Base-by-base conservation (phyloP, 2,888 invertebrate genomes). In the Nebria salina region DNA sequence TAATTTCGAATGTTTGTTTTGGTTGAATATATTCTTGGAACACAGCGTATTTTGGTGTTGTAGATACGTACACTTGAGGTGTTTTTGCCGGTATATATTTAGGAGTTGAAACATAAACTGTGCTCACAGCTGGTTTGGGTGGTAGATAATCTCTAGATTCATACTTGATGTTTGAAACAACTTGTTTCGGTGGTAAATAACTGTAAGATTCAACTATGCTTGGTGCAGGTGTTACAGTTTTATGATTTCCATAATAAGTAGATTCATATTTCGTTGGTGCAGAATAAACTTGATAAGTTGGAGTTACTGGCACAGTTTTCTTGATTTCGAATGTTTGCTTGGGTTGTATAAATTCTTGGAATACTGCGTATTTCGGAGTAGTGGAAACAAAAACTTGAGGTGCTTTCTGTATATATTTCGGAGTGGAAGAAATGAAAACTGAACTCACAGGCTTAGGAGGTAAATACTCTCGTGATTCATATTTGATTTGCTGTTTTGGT, bases 101-200 rank as follows among this genome's bases (percentile, higher is more conserved):
- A 5, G 87, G 86, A 5, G 87, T 87, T 15, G 75, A 82, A 11
- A 79, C 76, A 13, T 72, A 26, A 81, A 72, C 43, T 7, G 76
- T 66, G 11, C 42, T 68, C n/a, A 15, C 20, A 20, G 72, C 15
- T 64, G 65, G 65, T 42, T 73, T 20, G 5, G 77, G 72, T 11
- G 72, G 72, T 54, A 64, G 15, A 54, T 72, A 77, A 54, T 72
- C 72, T 54, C 72, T 72, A 15, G 72, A 64, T 74, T 74, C 72
- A 15, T 73, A 41, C 9, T 78, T 72, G 65, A 41, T n/a, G 41
- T 73, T 73, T 1, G 73, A 42, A 20, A 68, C 66, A 73, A 66
- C 34, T 72, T 77, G 73, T 43, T 73, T 20, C 1, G 77, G 72
- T 9, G 72, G 54, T 26, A 34, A n/a, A 54, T 72, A 77, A 72